Evolutionary conservation across 2,888 invertebrate species (phyloP).

Genomic region (Trachelus troglodyta): DNA sequence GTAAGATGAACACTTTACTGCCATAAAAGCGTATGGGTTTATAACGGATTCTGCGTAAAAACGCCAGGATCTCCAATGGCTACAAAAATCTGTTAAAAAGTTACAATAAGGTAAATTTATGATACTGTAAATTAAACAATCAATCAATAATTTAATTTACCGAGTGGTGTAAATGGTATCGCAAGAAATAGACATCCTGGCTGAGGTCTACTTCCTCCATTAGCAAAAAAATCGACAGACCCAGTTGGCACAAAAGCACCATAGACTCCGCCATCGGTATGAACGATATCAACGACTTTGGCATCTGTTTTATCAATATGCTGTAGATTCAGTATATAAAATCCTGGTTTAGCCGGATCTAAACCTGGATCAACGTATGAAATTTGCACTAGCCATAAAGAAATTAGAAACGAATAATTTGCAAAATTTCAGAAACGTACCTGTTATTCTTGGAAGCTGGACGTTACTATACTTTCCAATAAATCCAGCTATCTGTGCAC

Average conservation of each 20-base stretch:
- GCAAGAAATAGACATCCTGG: slow-evolving; percentile 45
- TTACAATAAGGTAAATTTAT: neutral
- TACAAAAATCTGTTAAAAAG: slow-evolving; percentile 33
- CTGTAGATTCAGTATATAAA: slow-evolving; percentile 39
- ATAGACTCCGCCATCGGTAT: slow-evolving; percentile 49
- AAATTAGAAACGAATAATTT: neutral
- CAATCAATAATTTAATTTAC: slow-evolving; percentile 21
- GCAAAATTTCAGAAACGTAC: slow-evolving; percentile 27
- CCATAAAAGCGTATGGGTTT: slow-evolving; percentile 31
- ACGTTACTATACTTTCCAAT: slow-evolving; percentile 31
- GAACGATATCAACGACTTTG: slow-evolving; percentile 44
- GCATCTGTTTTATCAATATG: slow-evolving; percentile 43
- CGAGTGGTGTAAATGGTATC: slow-evolving; percentile 22
- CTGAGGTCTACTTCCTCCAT: slow-evolving; percentile 47
- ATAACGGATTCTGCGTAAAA: slow-evolving; percentile 37
- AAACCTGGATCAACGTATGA: slow-evolving; percentile 34
- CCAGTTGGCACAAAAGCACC: slow-evolving; percentile 42
- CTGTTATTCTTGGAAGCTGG: slow-evolving; percentile 44
- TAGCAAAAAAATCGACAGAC: slow-evolving; percentile 49
- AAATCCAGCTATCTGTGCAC: slow-evolving; percentile 46
- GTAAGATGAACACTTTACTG: slow-evolving; percentile 33
- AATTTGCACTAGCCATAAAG: neutral
- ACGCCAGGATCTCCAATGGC: slow-evolving; percentile 40
- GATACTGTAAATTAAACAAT: neutral
- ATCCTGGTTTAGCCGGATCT: slow-evolving; percentile 51